Evolutionary conservation across 2,113 vertebrate species (phyloP).

Genomic region (Sphyrna mokarran): DNA sequence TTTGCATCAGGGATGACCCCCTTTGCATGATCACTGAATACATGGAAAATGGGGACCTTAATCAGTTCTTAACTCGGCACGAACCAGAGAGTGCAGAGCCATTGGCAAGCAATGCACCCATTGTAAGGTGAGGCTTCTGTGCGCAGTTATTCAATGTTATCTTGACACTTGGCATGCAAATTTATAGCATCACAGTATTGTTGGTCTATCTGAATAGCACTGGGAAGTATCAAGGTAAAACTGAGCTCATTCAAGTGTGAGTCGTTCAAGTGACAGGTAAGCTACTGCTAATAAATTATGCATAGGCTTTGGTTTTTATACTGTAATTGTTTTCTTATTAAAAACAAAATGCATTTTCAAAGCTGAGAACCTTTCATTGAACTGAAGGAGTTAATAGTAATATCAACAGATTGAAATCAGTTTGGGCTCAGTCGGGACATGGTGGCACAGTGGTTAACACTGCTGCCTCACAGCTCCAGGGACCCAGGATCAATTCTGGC

Average conservation of each 20-base stretch:
- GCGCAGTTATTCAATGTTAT: neutral
- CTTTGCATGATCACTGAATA: slow-evolving; percentile 98
- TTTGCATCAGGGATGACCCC: slow-evolving; percentile 82
- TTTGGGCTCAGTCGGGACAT: neutral
- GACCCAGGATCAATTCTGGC: no score
- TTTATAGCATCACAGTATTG: neutral
- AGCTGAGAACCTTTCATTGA: neutral
- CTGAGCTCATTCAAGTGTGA: neutral
- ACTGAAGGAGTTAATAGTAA: neutral
- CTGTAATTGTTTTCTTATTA: neutral
- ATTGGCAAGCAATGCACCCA: slow-evolving; percentile 45
- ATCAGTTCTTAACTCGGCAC: slow-evolving; percentile 89
- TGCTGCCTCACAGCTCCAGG: no score
- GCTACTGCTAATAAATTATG: neutral
- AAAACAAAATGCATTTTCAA: neutral
- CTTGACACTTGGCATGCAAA: neutral
- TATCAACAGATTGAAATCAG: neutral
- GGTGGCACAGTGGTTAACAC: no score
- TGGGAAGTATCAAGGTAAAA: neutral
- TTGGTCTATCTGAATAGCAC: neutral
- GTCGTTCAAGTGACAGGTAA: neutral
- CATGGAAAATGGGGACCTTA: slow-evolving; percentile 97
- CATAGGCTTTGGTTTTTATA: neutral
- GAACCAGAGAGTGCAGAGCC: slow-evolving; percentile 51
- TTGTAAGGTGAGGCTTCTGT: slow-evolving; percentile 63